Base-by-base conservation (phyloP, 1,140 invertebrate species). In the Trinorchestia longiramus region DNA sequence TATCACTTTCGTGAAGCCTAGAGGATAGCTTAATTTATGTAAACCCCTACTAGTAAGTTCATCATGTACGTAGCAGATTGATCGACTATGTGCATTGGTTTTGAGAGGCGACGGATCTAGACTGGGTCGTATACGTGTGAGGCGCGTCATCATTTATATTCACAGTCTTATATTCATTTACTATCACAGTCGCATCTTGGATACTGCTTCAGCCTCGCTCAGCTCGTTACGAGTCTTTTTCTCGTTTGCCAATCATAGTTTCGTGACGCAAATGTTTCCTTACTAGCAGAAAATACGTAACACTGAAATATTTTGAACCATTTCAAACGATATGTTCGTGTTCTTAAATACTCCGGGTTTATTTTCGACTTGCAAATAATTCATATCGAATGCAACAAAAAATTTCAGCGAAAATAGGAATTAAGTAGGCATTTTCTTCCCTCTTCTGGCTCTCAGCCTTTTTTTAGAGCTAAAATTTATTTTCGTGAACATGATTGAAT, bases 1-100 rank as follows among this genome's bases (percentile, higher is more conserved):
- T 90, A 90, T 90, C 88, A 90, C 88, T 90, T 90, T 42, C 43
- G 88, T 90, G 88, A 36, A 90, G 88, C 43, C 88, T 90, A 90
- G 88, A 42, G 4, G 0, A 90, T 90, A 41, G 88, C 36, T 11
- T 90, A 77, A 77, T 77, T 15, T 77, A 77, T 41, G 88, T 90
- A 42, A 42, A 28, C 88, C 11, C 88, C 88, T 90, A 42, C 4
- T 90, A 41, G 88, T 90, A 42, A 87, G 88, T 90, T 42, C n/a
- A 90, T 77, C 28, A 15, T 77, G 62, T 77, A 77, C 36, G 62
- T 77, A 1, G 62, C 36, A 77, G 62, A 77, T 77, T 19, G 62
- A 77, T 77, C 36, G 28, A 77, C 36, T 36, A 77, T 36, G 62
- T 77, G 62, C 62, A 77, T 28, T 77, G 62, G 62, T 77, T 77